Conservation (phyloP, 2,797 vertebrate species). For the Sardinella longiceps region DNA sequence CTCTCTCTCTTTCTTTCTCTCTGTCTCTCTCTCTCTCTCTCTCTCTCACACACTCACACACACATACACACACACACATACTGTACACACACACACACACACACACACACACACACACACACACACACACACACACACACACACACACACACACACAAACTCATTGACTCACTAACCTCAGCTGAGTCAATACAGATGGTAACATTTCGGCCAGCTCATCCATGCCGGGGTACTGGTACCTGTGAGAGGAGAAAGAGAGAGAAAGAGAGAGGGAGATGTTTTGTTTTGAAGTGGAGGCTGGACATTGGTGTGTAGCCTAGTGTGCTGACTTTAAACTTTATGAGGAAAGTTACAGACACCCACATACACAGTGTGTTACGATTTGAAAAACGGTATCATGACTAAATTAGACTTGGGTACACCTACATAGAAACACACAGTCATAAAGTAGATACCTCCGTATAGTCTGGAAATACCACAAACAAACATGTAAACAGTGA, state of each 20-base stretch:
- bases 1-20: too few relatives aligned
- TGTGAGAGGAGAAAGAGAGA: constrained; percentile 60
- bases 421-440: background rate
- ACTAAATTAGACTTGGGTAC: background rate
- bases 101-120: too few relatives aligned
- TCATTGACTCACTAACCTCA: constrained; percentile 80
- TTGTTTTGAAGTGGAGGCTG: too few relatives aligned
- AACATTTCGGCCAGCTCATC: constrained; percentile 96
- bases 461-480: background rate
- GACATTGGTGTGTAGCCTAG: background rate
- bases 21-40: too few relatives aligned
- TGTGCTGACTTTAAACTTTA: background rate
- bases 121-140: too few relatives aligned
- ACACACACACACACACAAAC: too few relatives aligned
- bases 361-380: background rate
- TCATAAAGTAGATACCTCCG: background rate
- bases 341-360: background rate
- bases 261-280: too few relatives aligned
- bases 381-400: background rate
- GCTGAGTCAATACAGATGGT: constrained; percentile 87
- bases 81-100: too few relatives aligned
- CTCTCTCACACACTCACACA: too few relatives aligned
- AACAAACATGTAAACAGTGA: background rate
- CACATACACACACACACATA: too few relatives aligned
- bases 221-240: constrained; percentile 94